A percentile compares a stretch with the other conserved stretches of the same genome.
Conservation (phyloP, 2,888 invertebrate genomes). For the Ectemnius continuus region DNA sequence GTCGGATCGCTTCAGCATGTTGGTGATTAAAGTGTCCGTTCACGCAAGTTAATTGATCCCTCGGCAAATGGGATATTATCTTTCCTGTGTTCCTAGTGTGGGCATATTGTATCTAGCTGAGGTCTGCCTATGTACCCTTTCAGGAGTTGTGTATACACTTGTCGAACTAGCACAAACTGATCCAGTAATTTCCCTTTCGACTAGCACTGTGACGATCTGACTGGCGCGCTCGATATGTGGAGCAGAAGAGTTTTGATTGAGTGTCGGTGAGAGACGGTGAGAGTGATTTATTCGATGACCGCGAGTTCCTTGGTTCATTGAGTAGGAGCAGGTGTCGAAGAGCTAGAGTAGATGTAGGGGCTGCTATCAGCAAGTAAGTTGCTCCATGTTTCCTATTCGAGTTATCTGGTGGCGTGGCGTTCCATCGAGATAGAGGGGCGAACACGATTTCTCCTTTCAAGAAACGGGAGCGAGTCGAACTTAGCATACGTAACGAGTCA, state of each 20-base stretch:
- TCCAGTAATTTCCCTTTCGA: conserved; percentile 55
- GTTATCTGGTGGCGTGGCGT: too few species aligned
- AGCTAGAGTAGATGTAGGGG: background rate
- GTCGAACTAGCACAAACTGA: too few species aligned
- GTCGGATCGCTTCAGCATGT: background rate
- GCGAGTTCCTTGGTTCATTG: background rate
- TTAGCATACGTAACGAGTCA: background rate
- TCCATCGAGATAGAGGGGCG: too few species aligned
- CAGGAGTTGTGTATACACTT: too few species aligned
- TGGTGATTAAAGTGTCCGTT: conserved; percentile 61
- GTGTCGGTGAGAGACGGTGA: conserved; percentile 28
- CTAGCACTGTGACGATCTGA: conserved; percentile 31
- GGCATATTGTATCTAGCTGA: too few species aligned
- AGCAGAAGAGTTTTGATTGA: background rate
- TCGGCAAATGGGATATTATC: conserved; percentile 50
- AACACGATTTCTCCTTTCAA: conserved; percentile 11
- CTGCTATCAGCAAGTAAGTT: too few species aligned
- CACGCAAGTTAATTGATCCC: conserved; percentile 66
- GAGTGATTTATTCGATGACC: conserved; percentile 2
- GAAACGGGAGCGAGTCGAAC: conserved; percentile 9
- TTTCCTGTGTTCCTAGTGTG: conserved; percentile 21
- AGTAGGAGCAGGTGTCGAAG: background rate
- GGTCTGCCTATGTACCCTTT: too few species aligned
- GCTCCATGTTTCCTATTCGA: too few species aligned
- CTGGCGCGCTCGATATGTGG: conserved; percentile 6